phyloP scores from a whole-genome alignment of 2,113 vertebrate species.

The Fulmarus glacialis region DNA sequence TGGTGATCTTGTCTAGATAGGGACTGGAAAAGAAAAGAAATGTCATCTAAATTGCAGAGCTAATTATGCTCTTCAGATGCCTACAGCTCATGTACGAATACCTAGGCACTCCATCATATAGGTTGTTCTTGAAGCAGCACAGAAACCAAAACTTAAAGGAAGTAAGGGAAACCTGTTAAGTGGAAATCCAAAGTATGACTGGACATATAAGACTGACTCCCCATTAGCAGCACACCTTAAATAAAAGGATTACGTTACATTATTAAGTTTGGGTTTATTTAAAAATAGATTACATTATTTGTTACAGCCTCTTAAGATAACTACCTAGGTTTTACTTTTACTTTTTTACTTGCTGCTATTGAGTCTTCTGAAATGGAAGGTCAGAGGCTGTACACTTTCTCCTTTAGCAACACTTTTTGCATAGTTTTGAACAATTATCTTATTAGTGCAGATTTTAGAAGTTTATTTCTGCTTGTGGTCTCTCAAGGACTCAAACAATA shows the following conservation, averaged over 20 bases:
- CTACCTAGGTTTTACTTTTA: background rate
- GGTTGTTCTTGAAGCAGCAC: background rate
- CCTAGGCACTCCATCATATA: background rate
- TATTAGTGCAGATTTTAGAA: background rate
- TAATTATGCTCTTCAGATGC: background rate
- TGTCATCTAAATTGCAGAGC: background rate
- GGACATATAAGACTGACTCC: background rate
- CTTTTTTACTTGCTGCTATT: background rate
- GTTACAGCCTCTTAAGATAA: slow-evolving; percentile 8
- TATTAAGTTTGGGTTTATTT: background rate
- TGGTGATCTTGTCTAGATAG: background rate
- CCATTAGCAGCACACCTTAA: background rate
- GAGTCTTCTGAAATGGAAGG: slow-evolving; percentile 44
- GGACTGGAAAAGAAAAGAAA: background rate
- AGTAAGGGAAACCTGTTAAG: background rate
- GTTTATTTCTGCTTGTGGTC: background rate
- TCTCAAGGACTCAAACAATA: slow-evolving; percentile 4
- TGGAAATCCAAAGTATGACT: background rate
- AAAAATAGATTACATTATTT: background rate
- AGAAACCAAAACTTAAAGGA: background rate
- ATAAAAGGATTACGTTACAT: background rate
- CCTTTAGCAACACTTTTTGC: slow-evolving; percentile 36
- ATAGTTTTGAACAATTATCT: background rate
- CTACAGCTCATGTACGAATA: accelerated
- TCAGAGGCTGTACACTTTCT: background rate